These are phyloP conservation scores for Pinna nobilis DNA, from an alignment of 1,140 invertebrate genomes.

Conservation along the genomic window DNA sequence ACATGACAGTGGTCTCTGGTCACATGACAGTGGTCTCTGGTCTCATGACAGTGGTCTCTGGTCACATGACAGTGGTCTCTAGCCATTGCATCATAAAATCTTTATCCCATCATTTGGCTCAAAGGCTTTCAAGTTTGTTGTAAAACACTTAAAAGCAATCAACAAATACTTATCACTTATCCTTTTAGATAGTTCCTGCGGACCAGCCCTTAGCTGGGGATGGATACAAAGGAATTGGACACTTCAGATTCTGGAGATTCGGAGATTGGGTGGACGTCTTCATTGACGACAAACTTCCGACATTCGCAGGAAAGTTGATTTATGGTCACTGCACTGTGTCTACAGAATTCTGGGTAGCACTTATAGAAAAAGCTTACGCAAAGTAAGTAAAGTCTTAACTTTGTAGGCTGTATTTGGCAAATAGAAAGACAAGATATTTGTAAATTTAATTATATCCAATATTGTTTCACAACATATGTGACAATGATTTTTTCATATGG, in stretches of 20 bases:
- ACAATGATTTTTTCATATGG: no score
- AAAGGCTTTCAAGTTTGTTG: no score
- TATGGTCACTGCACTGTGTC: conserved; percentile 63
- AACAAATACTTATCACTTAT: conserved; percentile 54
- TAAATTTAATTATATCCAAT: background rate
- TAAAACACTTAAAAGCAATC: background rate
- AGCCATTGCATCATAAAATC: no score
- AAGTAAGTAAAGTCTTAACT: conserved; percentile 52
- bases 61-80: no score
- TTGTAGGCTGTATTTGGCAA: background rate
- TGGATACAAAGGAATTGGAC: conserved; percentile 72
- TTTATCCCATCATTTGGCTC: no score
- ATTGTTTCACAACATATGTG: background rate
- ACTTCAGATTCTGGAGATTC: conserved; percentile 86
- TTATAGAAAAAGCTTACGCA: conserved; percentile 92
- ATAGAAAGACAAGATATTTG: background rate
- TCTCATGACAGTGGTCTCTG: no score
- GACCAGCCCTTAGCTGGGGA: conserved; percentile 57
- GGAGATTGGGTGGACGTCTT: conserved; percentile 85
- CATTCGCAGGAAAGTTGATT: conserved; percentile 59
- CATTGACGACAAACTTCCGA: conserved; percentile 84
- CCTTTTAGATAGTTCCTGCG: conserved; percentile 72
- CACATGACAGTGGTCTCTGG: no score
- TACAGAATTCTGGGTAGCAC: conserved; percentile 94
- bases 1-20: no score